Percentiles rank a stretch among this genome's conserved stretches.
Conservation (phyloP, 2,888 invertebrate species). For the Epirrhoe tristata region DNA sequence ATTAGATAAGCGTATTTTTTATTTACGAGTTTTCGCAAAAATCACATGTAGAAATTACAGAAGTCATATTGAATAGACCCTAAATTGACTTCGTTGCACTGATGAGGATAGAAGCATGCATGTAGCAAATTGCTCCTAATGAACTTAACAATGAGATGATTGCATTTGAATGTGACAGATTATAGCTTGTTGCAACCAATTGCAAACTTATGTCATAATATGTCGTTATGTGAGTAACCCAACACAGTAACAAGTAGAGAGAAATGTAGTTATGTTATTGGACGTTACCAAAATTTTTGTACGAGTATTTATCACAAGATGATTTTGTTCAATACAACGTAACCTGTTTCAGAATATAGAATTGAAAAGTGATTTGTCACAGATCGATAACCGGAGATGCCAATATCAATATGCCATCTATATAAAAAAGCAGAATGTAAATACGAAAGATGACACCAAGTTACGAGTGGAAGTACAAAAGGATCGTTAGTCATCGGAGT, state of each 20-base stretch:
- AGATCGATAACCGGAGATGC: slow-evolving; percentile 47
- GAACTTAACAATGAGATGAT: slow-evolving; percentile 20
- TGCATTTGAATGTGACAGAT: slow-evolving; percentile 28
- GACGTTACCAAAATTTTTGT: too few species aligned
- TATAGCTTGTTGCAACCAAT: slow-evolving; percentile 25
- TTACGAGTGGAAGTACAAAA: slow-evolving; percentile 73
- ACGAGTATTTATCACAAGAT: too few species aligned
- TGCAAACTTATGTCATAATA: neutral
- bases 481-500: slow-evolving; percentile 78
- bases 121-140: slow-evolving; percentile 15
- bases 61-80: neutral
- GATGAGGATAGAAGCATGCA: slow-evolving; percentile 15
- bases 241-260: too few species aligned
- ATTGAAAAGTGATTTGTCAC: slow-evolving; percentile 9
- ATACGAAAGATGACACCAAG: slow-evolving; percentile 50
- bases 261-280: too few species aligned
- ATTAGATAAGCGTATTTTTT: too few species aligned
- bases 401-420: slow-evolving; percentile 44
- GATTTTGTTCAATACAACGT: too few species aligned
- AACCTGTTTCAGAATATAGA: neutral
- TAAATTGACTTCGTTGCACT: neutral
- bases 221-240: too few species aligned
- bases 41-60: neutral
- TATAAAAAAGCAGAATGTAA: slow-evolving; percentile 38
- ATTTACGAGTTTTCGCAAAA: too few species aligned